A percentile compares a stretch with the other conserved stretches of the same genome.
Evolutionary conservation across 2,888 invertebrate species (phyloP).

Genomic region (Physocephala rufipes): DNA sequence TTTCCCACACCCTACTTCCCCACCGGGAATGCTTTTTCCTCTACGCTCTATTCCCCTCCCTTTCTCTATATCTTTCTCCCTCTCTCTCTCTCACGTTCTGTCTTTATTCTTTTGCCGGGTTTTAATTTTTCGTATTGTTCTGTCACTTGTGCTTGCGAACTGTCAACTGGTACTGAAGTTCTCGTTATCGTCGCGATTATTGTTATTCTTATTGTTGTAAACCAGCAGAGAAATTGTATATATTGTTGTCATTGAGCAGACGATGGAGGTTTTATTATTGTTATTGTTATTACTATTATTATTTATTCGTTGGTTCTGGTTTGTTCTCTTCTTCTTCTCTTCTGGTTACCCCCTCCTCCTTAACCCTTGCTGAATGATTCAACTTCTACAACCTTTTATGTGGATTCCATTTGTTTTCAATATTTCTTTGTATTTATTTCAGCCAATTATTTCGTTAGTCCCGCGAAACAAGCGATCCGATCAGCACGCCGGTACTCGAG

Average conservation of each 20-base stretch:
- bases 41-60: not conserved
- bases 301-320: not conserved
- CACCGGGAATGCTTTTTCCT: not conserved
- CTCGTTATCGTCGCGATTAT: slow-evolving; percentile 43
- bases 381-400: not conserved
- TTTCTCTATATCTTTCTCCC: not conserved
- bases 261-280: slow-evolving; percentile 28
- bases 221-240: not conserved
- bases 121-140: slow-evolving; percentile 4
- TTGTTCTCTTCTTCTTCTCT: not conserved
- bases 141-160: slow-evolving; percentile 17
- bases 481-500: not conserved
- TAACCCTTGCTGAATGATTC: not conserved
- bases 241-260: slow-evolving; percentile 32
- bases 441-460: slow-evolving; percentile 15
- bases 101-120: slow-evolving; percentile 4
- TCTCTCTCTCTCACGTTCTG: not conserved
- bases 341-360: not conserved
- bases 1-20: not conserved
- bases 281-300: slow-evolving; percentile 11
- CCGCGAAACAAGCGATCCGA: not conserved
- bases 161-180: slow-evolving; percentile 38
- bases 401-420: not conserved
- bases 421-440: slow-evolving; percentile 6
- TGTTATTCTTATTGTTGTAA: slow-evolving; percentile 41